A percentile compares a stretch with the other conserved stretches of the same genome.
Evolutionary conservation across 2,888 invertebrate genomes (phyloP).

Genomic region (Isotomurus palustris): DNA sequence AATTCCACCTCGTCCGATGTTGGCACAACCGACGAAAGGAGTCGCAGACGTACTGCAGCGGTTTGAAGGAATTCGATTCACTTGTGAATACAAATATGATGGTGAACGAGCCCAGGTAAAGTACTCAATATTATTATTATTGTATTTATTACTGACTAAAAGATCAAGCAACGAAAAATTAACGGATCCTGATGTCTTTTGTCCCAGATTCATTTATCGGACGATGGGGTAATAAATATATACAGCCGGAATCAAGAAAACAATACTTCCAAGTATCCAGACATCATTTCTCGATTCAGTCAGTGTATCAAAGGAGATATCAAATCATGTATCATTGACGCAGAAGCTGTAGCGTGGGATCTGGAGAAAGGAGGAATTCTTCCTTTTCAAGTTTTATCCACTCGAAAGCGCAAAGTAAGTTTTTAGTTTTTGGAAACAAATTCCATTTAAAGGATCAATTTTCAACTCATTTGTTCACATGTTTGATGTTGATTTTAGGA

Average conservation of each 20-base stretch:
- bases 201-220: slow-evolving; percentile 65
- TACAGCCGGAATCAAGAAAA: slow-evolving; percentile 96
- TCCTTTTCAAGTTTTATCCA: slow-evolving; percentile 93
- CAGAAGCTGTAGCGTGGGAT: slow-evolving; percentile 98
- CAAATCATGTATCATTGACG: slow-evolving; percentile 82
- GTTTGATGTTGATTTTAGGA: slow-evolving; percentile 55
- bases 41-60: slow-evolving; percentile 80
- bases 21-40: slow-evolving; percentile 95
- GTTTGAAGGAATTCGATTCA: slow-evolving; percentile 82
- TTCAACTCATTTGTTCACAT: slow-evolving; percentile 4
- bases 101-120: slow-evolving; percentile 91
- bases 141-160: too few species aligned
- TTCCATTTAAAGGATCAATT: neutral
- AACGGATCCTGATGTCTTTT: slow-evolving; percentile 1
- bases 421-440: neutral
- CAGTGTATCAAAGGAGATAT: slow-evolving; percentile 53
- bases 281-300: slow-evolving; percentile 69
- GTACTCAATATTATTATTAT: neutral
- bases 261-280: slow-evolving; percentile 92
- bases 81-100: slow-evolving; percentile 99
- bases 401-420: slow-evolving; percentile 83
- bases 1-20: slow-evolving; percentile 94
- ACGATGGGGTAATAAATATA: slow-evolving; percentile 67
- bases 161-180: neutral
- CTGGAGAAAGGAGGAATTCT: slow-evolving; percentile 76